Evolutionary conservation across 2,113 vertebrate species (phyloP).

Genomic region (Piprites chloris): DNA sequence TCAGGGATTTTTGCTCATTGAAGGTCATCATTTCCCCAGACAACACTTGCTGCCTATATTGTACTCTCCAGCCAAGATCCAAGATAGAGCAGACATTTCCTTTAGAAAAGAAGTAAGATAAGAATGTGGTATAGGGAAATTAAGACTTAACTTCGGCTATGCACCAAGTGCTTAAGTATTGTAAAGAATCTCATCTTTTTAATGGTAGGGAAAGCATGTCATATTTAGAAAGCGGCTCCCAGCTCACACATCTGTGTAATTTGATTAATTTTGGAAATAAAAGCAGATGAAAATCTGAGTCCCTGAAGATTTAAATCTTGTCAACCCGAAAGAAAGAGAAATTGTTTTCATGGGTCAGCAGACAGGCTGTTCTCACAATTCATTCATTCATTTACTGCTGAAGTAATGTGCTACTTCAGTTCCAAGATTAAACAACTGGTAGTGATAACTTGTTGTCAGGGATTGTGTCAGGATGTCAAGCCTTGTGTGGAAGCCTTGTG

Average conservation of each 20-base stretch:
- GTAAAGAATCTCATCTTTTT: background rate
- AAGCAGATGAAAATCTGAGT: constrained; percentile 10
- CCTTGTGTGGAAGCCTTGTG: background rate
- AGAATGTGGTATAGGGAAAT: background rate
- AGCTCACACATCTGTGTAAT: background rate
- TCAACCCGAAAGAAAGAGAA: background rate
- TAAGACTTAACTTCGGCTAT: background rate
- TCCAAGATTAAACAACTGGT: constrained; percentile 25
- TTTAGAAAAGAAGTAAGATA: background rate
- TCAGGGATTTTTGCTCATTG: background rate
- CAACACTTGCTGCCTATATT: background rate
- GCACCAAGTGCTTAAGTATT: background rate
- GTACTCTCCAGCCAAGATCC: background rate
- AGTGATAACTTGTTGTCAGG: background rate
- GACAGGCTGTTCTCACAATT: constrained; percentile 1
- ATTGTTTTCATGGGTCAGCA: constrained; percentile 46
- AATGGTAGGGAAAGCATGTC: background rate
- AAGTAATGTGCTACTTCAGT: background rate
- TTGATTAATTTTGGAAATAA: constrained; percentile 4
- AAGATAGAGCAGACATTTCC: background rate
- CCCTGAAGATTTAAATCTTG: constrained; percentile 13
- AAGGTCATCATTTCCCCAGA: background rate
- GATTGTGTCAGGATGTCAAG: background rate
- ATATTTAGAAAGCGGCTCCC: background rate
- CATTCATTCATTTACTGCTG: constrained; percentile 22